Conservation (phyloP, 2,888 invertebrate genomes). For the Aradus depressus region DNA sequence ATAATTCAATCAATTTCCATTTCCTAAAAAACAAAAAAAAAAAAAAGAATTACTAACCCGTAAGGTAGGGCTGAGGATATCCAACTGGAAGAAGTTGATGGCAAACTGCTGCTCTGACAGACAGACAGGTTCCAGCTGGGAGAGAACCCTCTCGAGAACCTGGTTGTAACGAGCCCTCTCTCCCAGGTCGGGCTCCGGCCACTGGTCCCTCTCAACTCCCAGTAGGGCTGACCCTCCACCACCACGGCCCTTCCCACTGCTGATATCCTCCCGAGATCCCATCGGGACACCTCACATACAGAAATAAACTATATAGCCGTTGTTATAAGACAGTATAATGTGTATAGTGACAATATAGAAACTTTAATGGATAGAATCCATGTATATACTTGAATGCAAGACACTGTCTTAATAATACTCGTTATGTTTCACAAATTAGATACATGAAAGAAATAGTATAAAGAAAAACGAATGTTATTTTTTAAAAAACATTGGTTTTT, state of each 20-base stretch:
- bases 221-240: slow-evolving; percentile 32
- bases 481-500: too few relatives aligned
- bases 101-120: slow-evolving; percentile 93
- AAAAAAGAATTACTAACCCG: slow-evolving; percentile 33
- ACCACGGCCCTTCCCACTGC: slow-evolving; percentile 33
- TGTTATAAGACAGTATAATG: slow-evolving; percentile 1
- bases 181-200: slow-evolving; percentile 50
- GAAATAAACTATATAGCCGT: not conserved
- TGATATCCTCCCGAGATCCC: slow-evolving; percentile 38
- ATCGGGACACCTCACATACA: slow-evolving; percentile 36
- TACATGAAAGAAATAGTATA: too few relatives aligned
- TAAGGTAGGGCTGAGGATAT: slow-evolving; percentile 46
- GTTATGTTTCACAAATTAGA: too few relatives aligned
- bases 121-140: slow-evolving; percentile 81
- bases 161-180: slow-evolving; percentile 52
- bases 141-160: slow-evolving; percentile 72
- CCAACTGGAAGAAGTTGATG: slow-evolving; percentile 78
- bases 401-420: too few relatives aligned
- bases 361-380: not conserved
- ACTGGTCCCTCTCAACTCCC: slow-evolving; percentile 52
- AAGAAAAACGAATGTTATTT: too few relatives aligned
- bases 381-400: too few relatives aligned
- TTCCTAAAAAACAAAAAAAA: not conserved
- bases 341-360: not conserved
- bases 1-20: not conserved